A percentile compares a stretch with the other conserved stretches of the same genome.
phyloP scores from a whole-genome alignment of 2,888 invertebrate genomes.

The Odontocolon sp. region DNA sequence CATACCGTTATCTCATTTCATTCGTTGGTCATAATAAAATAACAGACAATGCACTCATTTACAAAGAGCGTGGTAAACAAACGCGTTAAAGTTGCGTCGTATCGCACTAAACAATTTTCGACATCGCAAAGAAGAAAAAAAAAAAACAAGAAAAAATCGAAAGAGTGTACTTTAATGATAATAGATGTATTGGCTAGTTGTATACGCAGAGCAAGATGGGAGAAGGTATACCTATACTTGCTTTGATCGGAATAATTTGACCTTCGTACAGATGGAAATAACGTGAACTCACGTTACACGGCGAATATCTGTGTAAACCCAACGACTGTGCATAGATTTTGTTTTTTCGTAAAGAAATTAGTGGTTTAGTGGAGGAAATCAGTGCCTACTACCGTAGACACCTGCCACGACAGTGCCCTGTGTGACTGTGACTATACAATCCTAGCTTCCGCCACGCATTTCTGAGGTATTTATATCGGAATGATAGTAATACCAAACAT shows the following conservation, averaged over 20 bases:
- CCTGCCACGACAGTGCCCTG: constrained; percentile 80
- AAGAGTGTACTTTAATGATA: constrained; percentile 15
- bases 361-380: constrained; percentile 79
- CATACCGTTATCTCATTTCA: constrained; percentile 8
- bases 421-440: constrained; percentile 80
- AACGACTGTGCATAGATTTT: constrained; percentile 75
- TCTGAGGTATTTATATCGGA: constrained; percentile 81
- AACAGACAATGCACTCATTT: background rate
- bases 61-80: too few species aligned
- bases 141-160: background rate
- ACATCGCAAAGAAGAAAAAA: background rate
- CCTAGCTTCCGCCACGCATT: constrained; percentile 80
- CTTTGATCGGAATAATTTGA: constrained; percentile 71
- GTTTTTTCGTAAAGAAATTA: constrained; percentile 75
- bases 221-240: constrained; percentile 80
- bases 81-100: too few species aligned
- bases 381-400: constrained; percentile 80
- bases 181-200: constrained; percentile 57
- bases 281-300: constrained; percentile 70
- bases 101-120: constrained; percentile 5
- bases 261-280: constrained; percentile 6
- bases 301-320: constrained; percentile 69
- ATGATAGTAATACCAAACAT: constrained; percentile 80
- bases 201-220: constrained; percentile 76
- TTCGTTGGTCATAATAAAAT: background rate